A percentile compares a stretch with the other conserved stretches of the same genome.
Conservation (phyloP, 2,113 vertebrate genomes). For the Pseudorectes ferrugineus region DNA sequence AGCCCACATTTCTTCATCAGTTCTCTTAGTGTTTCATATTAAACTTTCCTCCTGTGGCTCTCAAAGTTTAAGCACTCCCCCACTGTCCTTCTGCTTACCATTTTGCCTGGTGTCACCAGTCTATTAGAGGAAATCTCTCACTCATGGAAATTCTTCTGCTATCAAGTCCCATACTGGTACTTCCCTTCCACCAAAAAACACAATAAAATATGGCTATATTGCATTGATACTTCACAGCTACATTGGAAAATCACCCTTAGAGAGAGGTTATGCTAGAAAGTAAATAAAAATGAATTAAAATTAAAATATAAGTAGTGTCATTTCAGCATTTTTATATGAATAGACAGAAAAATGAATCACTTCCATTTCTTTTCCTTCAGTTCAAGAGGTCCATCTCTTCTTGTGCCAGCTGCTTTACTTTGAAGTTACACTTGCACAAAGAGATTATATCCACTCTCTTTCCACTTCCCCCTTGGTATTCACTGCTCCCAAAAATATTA, state of each 20-base stretch:
- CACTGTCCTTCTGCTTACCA: background rate
- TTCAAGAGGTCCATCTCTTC: background rate
- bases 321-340: background rate
- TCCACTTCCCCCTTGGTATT: background rate
- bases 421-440: background rate
- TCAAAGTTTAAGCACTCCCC: background rate
- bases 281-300: background rate
- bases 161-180: background rate
- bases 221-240: background rate
- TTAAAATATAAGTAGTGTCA: background rate
- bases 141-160: background rate
- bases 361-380: background rate
- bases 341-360: background rate
- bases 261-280: background rate
- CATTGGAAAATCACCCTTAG: background rate
- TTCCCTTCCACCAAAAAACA: background rate
- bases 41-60: background rate
- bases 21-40: background rate
- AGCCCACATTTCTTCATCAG: background rate
- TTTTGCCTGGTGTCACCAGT: background rate
- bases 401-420: background rate
- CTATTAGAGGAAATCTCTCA: background rate
- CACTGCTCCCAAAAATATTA: background rate
- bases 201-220: background rate
- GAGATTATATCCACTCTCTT: background rate